Base-by-base conservation (phyloP, 1,140 invertebrate genomes). In the Scaptomyza graminum region DNA sequence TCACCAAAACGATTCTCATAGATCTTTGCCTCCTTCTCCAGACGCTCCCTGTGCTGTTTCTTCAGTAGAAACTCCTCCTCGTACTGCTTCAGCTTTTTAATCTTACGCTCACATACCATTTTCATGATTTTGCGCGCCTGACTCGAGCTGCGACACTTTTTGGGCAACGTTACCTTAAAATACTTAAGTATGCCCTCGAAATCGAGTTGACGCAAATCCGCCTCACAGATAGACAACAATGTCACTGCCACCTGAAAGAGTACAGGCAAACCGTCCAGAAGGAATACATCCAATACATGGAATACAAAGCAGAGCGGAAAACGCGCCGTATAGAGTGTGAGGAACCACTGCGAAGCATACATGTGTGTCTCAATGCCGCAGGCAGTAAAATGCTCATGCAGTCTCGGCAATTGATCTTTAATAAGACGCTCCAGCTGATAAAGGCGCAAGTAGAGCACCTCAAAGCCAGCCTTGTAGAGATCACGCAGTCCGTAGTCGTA, bases 261-360 rank as follows among this genome's bases (percentile, higher is more conserved):
- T 0, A 97, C 98, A 87, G 99, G 97, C 70, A 98, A 95, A 28
- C 98, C 98, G 94, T 98, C 96, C 25, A 97, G 93, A 6, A 99
- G 94, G 92, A 99, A 99, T 34, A 99, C 95, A 90, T 99, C 99
- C 16, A 99, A 93, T 63, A 99, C 99, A 90, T 98, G 97, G 93
- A 99, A 99, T 11, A 99, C 99, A 92, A 99, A 96, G 91, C 96
- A 97, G 0, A 99, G 93, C 3, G 99, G 99, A 93, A 99, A 99
- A 90, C 99, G 96, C 12, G 99, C 98, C 3, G 99, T 99, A 93
- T 99, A 99, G 11, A 99, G 93, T 0, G 99, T 99, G 18, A 99
- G 95, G 93, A 99, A 99, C 99, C 99, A 99, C 93, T 99, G 99
- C 34, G 97, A 98, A 18, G 98, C 99, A 93, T 98, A 99, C 99